Conservation (phyloP, 2,888 invertebrate genomes). For the Parnassius apollo region DNA sequence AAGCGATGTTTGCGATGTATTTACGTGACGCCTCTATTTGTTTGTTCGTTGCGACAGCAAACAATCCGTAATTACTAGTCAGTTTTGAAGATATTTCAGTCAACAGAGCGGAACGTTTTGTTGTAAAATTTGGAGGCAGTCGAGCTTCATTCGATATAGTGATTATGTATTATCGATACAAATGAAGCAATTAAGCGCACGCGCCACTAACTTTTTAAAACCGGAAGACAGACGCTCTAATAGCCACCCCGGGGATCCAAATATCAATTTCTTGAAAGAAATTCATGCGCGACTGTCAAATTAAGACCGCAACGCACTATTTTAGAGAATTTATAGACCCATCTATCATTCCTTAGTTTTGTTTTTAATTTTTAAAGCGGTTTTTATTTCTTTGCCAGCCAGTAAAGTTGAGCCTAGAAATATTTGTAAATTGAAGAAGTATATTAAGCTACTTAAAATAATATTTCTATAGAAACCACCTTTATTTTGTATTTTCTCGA, state of each 20-base stretch:
- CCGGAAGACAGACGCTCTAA: constrained; percentile 78
- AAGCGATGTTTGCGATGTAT: constrained; percentile 51
- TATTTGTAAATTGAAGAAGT: background rate
- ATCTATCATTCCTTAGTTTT: constrained; percentile 3
- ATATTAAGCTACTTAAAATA: too few relatives aligned
- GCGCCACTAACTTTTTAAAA: constrained; percentile 60
- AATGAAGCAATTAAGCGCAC: constrained; percentile 79
- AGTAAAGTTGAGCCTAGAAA: background rate
- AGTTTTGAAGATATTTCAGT: constrained; percentile 40
- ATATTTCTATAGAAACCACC: too few relatives aligned
- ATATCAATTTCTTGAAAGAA: constrained; percentile 76
- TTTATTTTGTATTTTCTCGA: too few relatives aligned
- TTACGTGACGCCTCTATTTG: constrained; percentile 30
- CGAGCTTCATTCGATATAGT: constrained; percentile 39
- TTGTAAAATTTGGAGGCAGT: constrained; percentile 32
- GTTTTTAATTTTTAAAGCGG: background rate
- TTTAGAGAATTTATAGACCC: constrained; percentile 14
- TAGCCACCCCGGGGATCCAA: constrained; percentile 73
- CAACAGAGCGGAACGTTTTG: constrained; percentile 54
- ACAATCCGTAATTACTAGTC: constrained; percentile 47
- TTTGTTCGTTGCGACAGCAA: constrained; percentile 41
- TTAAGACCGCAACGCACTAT: constrained; percentile 24
- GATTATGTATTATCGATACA: constrained; percentile 61
- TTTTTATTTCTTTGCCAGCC: too few relatives aligned
- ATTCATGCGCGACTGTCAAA: constrained; percentile 51